Base-by-base conservation (phyloP, 2,797 vertebrate species). In the Remorina albescens region DNA sequence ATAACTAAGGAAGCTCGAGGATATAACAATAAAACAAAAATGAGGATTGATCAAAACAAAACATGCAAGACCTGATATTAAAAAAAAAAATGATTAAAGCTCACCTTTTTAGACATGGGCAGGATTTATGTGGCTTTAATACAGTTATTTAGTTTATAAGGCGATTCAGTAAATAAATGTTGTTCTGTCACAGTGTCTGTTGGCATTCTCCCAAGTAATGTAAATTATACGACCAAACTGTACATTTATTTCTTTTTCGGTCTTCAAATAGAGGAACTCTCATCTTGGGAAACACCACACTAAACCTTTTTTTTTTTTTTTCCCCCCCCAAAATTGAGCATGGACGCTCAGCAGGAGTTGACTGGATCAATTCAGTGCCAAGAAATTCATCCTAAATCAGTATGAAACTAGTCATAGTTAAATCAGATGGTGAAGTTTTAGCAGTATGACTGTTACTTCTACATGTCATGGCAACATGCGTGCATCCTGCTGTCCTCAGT, bases 321-420 rank as follows among this genome's bases (percentile, higher is more conserved):
- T n/a, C n/a, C n/a, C n/a, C n/a, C n/a, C n/a, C 56, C 34, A 16
- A 75, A 80, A 47, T 4, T 64, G 67, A 76, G 53, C 16, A 30
- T 50, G n/a, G 39, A 15, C n/a, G 26, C 44, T 11, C 37, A 16
- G 16, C 6, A 13, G 53, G 21, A 34, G 42, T 42, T 74, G 65
- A 67, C 8, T n/a, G n/a, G 18, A 36, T n/a, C 36, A 19, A 59
- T 32, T 55, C n/a, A 6, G 13, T 19, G 59, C 54, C 44, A 55
- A 49, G 37, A 57, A 50, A 50, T 51, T 19, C 7, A 41, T 50
- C 10, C 2, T 25, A 16, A 47, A 10, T 44, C 39, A 44, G 25
- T 42, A 44, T 42, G 19, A 2, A 8, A 42, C 1, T 6, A 42
- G 41, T 6, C n/a, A n/a, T n/a, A n/a, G n/a, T n/a, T n/a, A n/a